A percentile compares a stretch with the other conserved stretches of the same genome.
phyloP scores from a whole-genome alignment of 2,113 vertebrate genomes.

The Oncorhynchus kisutch region DNA sequence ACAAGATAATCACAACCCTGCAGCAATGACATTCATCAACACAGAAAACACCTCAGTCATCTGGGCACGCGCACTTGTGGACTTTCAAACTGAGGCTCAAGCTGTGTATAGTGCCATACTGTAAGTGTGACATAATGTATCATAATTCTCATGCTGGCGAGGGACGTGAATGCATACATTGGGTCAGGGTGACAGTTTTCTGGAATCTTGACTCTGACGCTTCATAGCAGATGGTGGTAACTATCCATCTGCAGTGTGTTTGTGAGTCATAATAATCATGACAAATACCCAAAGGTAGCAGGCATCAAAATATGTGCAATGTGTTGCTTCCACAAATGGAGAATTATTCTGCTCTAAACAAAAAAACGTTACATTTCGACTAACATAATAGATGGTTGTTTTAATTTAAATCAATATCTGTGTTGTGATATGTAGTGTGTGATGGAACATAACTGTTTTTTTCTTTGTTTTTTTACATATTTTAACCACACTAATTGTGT shows the following conservation, averaged over 20 bases:
- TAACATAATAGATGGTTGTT: not conserved
- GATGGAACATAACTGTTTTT: no score
- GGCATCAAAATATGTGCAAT: no score
- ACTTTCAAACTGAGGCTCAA: not conserved
- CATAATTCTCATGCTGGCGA: slow-evolving; percentile 1
- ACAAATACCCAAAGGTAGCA: not conserved
- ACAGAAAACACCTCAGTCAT: slow-evolving; percentile 9
- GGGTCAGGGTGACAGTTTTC: not conserved
- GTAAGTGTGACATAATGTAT: no score
- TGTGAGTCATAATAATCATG: slow-evolving; percentile 20
- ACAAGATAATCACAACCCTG: slow-evolving; percentile 41
- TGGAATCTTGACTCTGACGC: not conserved
- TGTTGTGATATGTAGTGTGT: no score
- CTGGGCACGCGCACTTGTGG: slow-evolving; percentile 3
- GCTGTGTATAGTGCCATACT: no score
- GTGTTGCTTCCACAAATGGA: not conserved
- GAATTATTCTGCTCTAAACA: not conserved
- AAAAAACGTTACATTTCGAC: not conserved
- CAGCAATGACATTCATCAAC: slow-evolving; percentile 19
- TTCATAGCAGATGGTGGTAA: slow-evolving; percentile 30
- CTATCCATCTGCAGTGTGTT: slow-evolving; percentile 1
- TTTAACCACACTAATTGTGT: no score
- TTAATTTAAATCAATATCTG: not conserved
- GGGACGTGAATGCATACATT: not conserved
- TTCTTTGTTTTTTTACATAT: no score